phyloP scores from a whole-genome alignment of 1,140 invertebrate species.

The Bactericera cockerelli region DNA sequence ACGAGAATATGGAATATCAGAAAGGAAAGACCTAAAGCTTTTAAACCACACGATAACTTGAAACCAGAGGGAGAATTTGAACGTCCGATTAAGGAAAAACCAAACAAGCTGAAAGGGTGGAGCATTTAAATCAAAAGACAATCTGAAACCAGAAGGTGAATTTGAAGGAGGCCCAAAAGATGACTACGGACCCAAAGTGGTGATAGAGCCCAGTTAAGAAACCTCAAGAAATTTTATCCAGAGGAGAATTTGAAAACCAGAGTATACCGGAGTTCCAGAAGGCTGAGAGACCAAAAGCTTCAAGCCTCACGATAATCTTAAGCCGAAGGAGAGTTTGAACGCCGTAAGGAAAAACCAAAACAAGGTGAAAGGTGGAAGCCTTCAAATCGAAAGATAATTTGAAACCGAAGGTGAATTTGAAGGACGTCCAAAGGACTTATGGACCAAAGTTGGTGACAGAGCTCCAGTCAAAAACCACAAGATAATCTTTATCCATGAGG shows the following conservation, averaged over 20 bases:
- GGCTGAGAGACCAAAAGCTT: constrained; percentile 28
- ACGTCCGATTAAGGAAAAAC: constrained; percentile 21
- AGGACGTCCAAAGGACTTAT: constrained; percentile 31
- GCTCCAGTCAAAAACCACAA: constrained; percentile 34
- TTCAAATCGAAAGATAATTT: constrained; percentile 34
- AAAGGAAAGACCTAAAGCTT: constrained; percentile 25
- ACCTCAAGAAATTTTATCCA: constrained; percentile 33
- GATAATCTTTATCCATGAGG: constrained; percentile 42
- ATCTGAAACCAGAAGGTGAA: constrained; percentile 48
- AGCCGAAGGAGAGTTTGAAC: constrained; percentile 40
- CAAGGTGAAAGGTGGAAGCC: constrained; percentile 33
- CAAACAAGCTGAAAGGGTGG: constrained; percentile 26
- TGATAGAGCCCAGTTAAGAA: constrained; percentile 29
- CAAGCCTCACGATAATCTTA: constrained; percentile 30
- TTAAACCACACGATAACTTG: constrained; percentile 34
- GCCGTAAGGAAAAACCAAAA: constrained; percentile 25
- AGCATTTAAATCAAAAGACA: constrained; percentile 40
- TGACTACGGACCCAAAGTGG: constrained; percentile 19
- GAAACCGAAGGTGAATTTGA: constrained; percentile 41
- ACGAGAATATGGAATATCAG: constrained; percentile 9
- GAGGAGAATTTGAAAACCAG: constrained; percentile 39
- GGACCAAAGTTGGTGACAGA: constrained; percentile 34
- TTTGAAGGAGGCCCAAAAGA: constrained; percentile 35
- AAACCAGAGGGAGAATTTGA: constrained; percentile 31
- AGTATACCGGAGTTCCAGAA: constrained; percentile 9